phyloP scores from a whole-genome alignment of 2,113 vertebrate genomes.

The Xenus cinereus region DNA sequence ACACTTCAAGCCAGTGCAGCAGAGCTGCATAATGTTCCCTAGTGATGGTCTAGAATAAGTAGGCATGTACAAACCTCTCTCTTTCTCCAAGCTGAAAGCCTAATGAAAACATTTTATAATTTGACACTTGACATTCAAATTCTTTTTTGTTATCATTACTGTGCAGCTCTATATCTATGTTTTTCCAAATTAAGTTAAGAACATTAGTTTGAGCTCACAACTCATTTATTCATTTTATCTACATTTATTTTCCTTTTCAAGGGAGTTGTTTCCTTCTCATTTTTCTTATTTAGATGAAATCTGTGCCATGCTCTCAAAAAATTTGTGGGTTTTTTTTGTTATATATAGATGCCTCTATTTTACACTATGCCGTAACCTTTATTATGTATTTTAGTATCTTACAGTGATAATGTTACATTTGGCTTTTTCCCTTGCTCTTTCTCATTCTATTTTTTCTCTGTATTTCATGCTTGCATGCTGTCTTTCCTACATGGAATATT shows the following conservation, averaged over 20 bases:
- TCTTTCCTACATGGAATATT: not conserved
- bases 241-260: not conserved
- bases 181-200: not conserved
- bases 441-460: not conserved
- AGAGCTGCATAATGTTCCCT: not conserved
- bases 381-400: not conserved
- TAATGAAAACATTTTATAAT: not conserved
- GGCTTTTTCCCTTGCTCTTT: not conserved
- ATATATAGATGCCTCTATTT: not conserved
- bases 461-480: not conserved
- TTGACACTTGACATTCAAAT: not conserved
- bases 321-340: accelerated
- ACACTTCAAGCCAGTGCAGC: not conserved
- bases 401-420: not conserved
- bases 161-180: not conserved
- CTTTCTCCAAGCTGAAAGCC: not conserved
- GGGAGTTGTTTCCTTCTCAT: not conserved
- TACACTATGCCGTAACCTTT: not conserved
- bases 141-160: not conserved
- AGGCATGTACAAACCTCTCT: not conserved
- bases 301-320: not conserved
- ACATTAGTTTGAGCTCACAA: not conserved
- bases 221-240: not conserved
- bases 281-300: not conserved
- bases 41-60: not conserved